Base-by-base conservation (phyloP, 1,140 invertebrate genomes). In the Acromyrmex heyeri region DNA sequence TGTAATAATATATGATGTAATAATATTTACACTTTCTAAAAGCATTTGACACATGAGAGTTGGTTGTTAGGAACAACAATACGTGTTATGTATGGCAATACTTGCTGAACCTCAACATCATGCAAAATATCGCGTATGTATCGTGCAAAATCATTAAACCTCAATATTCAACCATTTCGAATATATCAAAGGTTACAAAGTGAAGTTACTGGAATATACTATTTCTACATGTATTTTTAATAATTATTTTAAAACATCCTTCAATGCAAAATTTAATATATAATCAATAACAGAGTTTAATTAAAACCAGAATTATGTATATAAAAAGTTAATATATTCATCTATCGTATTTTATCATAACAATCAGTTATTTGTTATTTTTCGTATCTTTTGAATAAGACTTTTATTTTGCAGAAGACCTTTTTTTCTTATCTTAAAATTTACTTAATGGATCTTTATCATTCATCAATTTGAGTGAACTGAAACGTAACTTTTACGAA, bases 31-130 rank as follows among this genome's bases (percentile, higher is more conserved):
- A 24, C 14, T 79, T 53, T 69, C 18, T 79, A 55, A 79, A 79
- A 38, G 14, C 14, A 61, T 53, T 78, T 34, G 27, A 67, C 44
- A 38, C 5, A 44, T 67, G n/a, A 67, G 27, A 69, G 48, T 75
- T 57, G 6, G 2, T 55, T 79, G n/a, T 79, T 38, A 21, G 27
- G 65, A 65, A 65, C 27, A 34, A 67, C 12, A 44, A 61, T 79
- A 79, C 27, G 12, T 38, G 5, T 69, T 53, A 55, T 24, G 50
- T 53, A 21, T 10, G 14, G 18, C 59, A 30, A 18, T 64, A n/a
- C 44, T 57, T 34, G 53, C 18, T 7, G 30, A 57, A 34, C 12
- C 16, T 8, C 24, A 3, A 16, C 18, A n/a, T 30, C n/a, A n/a
- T 67, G 30, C 24, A 75, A 24, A 55, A 44, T 76, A 8, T 38